A percentile compares a stretch with the other conserved stretches of the same genome.
Conservation (phyloP, 2,888 invertebrate species). For the Barypeithes pellucidus region DNA sequence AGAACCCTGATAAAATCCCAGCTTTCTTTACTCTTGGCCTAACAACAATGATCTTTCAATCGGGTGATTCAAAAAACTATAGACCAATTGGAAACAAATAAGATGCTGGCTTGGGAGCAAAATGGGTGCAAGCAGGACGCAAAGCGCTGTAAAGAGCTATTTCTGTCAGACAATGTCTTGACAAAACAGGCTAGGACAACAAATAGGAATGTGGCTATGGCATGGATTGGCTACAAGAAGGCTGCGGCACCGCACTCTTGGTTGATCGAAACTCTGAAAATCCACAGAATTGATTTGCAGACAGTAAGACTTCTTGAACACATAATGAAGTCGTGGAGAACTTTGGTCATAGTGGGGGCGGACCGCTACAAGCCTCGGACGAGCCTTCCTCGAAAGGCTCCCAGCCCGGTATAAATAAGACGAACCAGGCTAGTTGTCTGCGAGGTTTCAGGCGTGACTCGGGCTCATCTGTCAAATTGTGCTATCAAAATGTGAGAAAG, state of each 20-base stretch:
- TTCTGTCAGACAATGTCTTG: conserved; percentile 12
- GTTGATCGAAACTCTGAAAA: conserved; percentile 1
- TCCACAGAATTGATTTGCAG: not conserved
- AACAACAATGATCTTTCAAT: too few relatives aligned
- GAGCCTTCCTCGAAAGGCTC: too few relatives aligned
- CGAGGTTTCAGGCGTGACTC: too few relatives aligned
- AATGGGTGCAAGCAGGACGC: conserved; percentile 20
- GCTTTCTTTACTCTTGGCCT: too few relatives aligned
- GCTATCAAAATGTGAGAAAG: too few relatives aligned
- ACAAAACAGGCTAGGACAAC: not conserved
- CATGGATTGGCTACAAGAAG: conserved; percentile 21
- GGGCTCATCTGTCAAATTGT: too few relatives aligned
- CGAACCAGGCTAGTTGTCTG: too few relatives aligned
- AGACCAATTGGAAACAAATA: not conserved
- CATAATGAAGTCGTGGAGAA: conserved; percentile 18
- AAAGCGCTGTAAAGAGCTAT: conserved; percentile 15
- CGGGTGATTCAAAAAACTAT: too few relatives aligned
- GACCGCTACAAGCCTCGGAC: too few relatives aligned
- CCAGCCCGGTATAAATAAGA: too few relatives aligned
- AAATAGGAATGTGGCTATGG: conserved; percentile 16
- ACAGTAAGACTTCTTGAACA: not conserved
- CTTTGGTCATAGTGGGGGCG: not conserved
- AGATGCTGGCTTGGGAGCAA: conserved; percentile 3
- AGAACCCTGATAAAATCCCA: too few relatives aligned
- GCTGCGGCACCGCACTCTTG: conserved; percentile 22